These are phyloP conservation scores for Geodia barretti DNA, from an alignment of 37 sponge, comb jelly and placozoan species.

Conservation along the genomic window DNA sequence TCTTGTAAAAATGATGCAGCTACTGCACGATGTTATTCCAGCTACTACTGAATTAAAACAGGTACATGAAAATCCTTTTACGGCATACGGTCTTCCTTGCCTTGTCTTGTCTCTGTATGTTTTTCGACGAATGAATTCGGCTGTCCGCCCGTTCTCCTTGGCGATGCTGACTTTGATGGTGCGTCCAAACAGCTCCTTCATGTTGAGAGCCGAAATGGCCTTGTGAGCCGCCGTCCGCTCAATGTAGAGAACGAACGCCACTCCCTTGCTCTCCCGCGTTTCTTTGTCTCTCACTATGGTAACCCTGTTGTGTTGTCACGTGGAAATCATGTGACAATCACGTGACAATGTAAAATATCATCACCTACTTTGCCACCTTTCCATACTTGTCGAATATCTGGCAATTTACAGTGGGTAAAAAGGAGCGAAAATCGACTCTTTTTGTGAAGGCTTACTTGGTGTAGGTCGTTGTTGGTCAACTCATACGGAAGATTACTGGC, in stretches of 20 bases:
- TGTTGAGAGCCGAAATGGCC: constrained; percentile 77
- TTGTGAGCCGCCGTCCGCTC: constrained; percentile 72
- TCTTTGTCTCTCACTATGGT: constrained; percentile 78
- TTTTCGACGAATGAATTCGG: constrained; percentile 88
- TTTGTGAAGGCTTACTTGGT: constrained; percentile 58
- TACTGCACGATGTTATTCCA: too few relatives aligned
- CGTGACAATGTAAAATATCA: too few relatives aligned
- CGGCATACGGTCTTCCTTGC: not conserved
- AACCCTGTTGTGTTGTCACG: constrained; percentile 30
- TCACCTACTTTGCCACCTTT: constrained; percentile 75
- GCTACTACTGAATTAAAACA: too few relatives aligned
- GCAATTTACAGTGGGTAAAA: not conserved
- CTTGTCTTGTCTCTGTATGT: constrained; percentile 83
- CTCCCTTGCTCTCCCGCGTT: constrained; percentile 85
- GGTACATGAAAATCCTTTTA: too few relatives aligned
- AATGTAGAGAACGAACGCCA: constrained; percentile 91
- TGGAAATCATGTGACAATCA: too few relatives aligned
- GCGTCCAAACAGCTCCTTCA: constrained; percentile 90
- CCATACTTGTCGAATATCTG: constrained; percentile 91
- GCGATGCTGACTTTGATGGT: constrained; percentile 87
- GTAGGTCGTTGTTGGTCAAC: constrained; percentile 92
- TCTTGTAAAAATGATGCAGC: too few relatives aligned
- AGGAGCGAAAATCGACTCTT: not conserved
- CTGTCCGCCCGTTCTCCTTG: constrained; percentile 87
- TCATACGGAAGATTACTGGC: constrained; percentile 87